Conservation (phyloP, 1,140 invertebrate species). For the Eueides isabella region DNA sequence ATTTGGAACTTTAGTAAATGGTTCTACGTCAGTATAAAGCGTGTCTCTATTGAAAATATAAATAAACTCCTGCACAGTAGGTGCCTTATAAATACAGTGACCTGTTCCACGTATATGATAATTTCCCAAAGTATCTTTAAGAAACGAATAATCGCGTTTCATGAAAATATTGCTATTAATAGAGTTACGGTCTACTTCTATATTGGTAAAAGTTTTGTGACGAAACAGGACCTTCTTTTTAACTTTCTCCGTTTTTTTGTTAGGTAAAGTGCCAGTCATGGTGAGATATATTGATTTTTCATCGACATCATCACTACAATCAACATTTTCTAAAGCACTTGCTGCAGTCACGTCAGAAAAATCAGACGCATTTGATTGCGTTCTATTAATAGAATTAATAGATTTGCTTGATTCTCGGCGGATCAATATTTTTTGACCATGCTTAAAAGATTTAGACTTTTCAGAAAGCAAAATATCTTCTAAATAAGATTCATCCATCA, state of each 20-base stretch:
- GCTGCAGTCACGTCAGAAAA: slow-evolving; percentile 64
- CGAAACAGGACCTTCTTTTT: slow-evolving; percentile 74
- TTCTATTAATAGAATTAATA: slow-evolving; percentile 46
- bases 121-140: slow-evolving; percentile 67
- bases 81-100: slow-evolving; percentile 76
- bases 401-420: slow-evolving; percentile 49
- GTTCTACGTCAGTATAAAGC: slow-evolving; percentile 56
- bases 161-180: slow-evolving; percentile 57
- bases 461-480: slow-evolving; percentile 75
- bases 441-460: slow-evolving; percentile 73
- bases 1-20: slow-evolving; percentile 61
- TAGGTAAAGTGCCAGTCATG: slow-evolving; percentile 73
- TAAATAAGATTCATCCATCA: slow-evolving; percentile 73
- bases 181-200: slow-evolving; percentile 72
- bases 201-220: slow-evolving; percentile 78
- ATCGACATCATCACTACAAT: slow-evolving; percentile 64
- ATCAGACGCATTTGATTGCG: slow-evolving; percentile 60
- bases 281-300: slow-evolving; percentile 62
- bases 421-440: slow-evolving; percentile 45
- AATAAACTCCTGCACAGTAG: slow-evolving; percentile 71
- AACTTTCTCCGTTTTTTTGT: slow-evolving; percentile 54
- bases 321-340: slow-evolving; percentile 77
- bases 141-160: slow-evolving; percentile 60
- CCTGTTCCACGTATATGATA: slow-evolving; percentile 78
- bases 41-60: slow-evolving; percentile 78